phyloP scores from a whole-genome alignment of 2,797 vertebrate species.

The Poecilia gillii region DNA sequence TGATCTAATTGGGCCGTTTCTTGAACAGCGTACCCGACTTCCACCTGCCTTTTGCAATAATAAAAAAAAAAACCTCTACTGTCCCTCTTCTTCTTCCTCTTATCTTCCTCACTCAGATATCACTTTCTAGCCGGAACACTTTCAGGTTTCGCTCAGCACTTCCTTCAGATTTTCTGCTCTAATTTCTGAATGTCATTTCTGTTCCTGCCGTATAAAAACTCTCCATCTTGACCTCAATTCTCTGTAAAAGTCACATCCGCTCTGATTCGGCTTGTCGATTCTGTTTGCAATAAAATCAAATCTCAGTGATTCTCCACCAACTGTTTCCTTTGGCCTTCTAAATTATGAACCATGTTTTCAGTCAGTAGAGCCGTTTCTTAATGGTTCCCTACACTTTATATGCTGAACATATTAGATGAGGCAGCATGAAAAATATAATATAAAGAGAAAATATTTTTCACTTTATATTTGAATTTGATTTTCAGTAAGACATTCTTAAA shows the following conservation, averaged over 20 bases:
- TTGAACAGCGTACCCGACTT: not conserved
- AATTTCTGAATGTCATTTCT: conserved; percentile 25
- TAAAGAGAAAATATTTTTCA: not conserved
- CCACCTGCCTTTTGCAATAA: conserved; percentile 21
- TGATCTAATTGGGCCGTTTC: conserved; percentile 3
- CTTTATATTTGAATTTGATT: not conserved
- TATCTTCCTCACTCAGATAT: conserved; percentile 26
- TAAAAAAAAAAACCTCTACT: not conserved
- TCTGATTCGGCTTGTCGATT: not conserved
- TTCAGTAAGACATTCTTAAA: not conserved
- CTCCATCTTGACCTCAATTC: conserved; percentile 22
- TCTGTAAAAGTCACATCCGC: conserved; percentile 20
- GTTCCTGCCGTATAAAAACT: not conserved
- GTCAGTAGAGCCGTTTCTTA: not conserved
- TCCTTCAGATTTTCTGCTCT: conserved; percentile 36
- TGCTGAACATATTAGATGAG: not conserved
- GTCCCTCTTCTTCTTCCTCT: not conserved
- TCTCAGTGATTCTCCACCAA: not conserved
- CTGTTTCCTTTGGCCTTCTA: not conserved
- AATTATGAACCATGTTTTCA: not conserved
- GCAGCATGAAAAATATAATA: not conserved
- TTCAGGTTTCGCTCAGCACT: conserved; percentile 2
- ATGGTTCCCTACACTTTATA: not conserved
- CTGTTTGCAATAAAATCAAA: not conserved
- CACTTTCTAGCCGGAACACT: conserved; percentile 13